Percentiles rank a stretch among this genome's conserved stretches.
Conservation (phyloP, 2,888 invertebrate genomes). For the Fabriciana adippe region DNA sequence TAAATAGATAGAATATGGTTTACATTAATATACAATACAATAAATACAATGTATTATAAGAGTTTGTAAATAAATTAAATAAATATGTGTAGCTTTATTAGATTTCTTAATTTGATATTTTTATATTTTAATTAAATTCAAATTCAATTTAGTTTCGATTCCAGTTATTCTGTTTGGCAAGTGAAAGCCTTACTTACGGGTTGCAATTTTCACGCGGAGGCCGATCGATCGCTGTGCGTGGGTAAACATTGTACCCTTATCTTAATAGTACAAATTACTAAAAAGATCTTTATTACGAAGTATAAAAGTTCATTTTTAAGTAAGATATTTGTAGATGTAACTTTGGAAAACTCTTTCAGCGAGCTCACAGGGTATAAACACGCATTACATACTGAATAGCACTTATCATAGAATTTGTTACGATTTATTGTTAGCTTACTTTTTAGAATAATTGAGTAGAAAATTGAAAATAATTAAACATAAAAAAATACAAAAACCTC, state of each 20-base stretch:
- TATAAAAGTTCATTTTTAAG: slow-evolving; percentile 41
- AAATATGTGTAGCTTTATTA: too few relatives aligned
- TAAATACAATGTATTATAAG: too few relatives aligned
- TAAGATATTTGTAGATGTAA: slow-evolving; percentile 4
- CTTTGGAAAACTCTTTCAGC: slow-evolving; percentile 29
- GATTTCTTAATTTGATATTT: too few relatives aligned
- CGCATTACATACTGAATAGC: slow-evolving; percentile 28
- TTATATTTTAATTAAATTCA: neutral
- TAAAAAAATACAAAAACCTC: too few relatives aligned
- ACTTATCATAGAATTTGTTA: slow-evolving; percentile 4
- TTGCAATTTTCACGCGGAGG: slow-evolving; percentile 80
- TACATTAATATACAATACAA: too few relatives aligned
- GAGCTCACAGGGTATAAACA: slow-evolving; percentile 19
- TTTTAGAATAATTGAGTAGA: neutral
- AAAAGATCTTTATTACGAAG: slow-evolving; percentile 38
- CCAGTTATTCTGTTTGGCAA: slow-evolving; percentile 57
- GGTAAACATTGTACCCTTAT: slow-evolving; percentile 75
- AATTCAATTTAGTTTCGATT: slow-evolving; percentile 42
- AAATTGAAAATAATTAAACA: neutral
- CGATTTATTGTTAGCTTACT: neutral
- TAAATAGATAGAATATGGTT: too few relatives aligned
- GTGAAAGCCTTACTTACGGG: slow-evolving; percentile 52
- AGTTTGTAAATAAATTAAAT: too few relatives aligned
- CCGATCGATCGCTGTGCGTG: slow-evolving; percentile 77
- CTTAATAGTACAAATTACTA: slow-evolving; percentile 52